Percentiles rank a stretch among this genome's conserved stretches.
Evolutionary conservation across 2,797 vertebrate genomes (phyloP).

Genomic region (Thamnophis elegans): DNA sequence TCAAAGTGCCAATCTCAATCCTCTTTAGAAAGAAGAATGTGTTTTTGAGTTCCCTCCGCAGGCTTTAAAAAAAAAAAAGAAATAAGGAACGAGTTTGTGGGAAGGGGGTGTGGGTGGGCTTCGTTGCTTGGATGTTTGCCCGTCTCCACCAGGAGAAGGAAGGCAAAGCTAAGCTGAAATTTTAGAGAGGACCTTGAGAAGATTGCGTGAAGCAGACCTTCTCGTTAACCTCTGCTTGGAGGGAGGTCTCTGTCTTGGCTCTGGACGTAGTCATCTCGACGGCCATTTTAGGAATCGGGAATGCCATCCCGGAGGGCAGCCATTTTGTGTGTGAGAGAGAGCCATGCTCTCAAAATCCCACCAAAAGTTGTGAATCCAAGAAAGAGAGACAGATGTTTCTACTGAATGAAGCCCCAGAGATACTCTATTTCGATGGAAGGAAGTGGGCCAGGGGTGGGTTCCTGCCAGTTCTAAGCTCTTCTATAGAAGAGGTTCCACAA

Average conservation of each 20-base stretch:
- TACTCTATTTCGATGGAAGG: neutral
- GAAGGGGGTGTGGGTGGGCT: too few relatives aligned
- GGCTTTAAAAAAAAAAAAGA: neutral
- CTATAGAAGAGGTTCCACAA: too few relatives aligned
- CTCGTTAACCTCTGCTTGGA: neutral
- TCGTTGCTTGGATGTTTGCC: neutral
- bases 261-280: neutral
- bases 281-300: neutral
- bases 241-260: neutral
- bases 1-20: neutral
- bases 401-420: neutral
- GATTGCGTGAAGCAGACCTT: neutral
- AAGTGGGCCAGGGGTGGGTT: neutral
- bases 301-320: neutral
- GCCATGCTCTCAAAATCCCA: neutral
- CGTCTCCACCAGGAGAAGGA: neutral
- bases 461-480: too few relatives aligned
- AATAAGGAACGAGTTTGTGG: neutral
- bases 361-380: neutral
- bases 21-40: neutral
- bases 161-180: neutral
- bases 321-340: neutral
- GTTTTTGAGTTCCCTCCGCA: neutral
- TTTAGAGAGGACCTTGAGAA: neutral
- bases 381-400: neutral